Evolutionary conservation across 2,888 invertebrate species (phyloP).

Genomic region (Protodeltote pygarga): DNA sequence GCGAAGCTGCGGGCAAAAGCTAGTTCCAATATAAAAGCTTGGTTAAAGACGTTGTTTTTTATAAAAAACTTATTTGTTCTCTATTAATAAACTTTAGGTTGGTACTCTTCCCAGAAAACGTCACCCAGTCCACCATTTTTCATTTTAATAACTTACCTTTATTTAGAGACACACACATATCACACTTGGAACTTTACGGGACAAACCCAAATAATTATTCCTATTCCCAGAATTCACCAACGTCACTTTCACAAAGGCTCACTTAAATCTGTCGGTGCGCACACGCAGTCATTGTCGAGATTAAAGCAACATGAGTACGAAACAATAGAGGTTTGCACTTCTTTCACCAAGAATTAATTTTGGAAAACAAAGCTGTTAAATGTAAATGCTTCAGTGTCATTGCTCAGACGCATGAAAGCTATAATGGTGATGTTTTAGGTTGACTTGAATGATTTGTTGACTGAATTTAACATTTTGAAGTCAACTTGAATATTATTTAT

Average conservation of each 20-base stretch:
- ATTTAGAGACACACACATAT: not conserved
- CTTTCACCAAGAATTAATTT: slow-evolving; percentile 13
- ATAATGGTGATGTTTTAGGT: not conserved
- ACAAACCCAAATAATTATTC: not conserved
- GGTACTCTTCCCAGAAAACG: no score
- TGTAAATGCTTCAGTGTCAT: not conserved
- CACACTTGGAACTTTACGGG: no score
- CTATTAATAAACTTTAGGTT: no score
- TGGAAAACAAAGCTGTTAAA: slow-evolving; percentile 28
- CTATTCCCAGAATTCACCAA: slow-evolving; percentile 19
- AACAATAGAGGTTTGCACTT: slow-evolving; percentile 17
- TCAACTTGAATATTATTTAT: no score
- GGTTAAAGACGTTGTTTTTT: no score
- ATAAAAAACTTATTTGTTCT: no score
- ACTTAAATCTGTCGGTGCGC: slow-evolving; percentile 34
- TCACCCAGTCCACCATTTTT: no score
- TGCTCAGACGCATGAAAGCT: not conserved
- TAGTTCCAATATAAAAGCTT: no score
- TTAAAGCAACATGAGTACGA: slow-evolving; percentile 9
- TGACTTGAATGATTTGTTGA: not conserved
- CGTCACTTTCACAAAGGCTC: slow-evolving; percentile 23
- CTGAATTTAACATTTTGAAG: no score
- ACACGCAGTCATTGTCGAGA: slow-evolving; percentile 6
- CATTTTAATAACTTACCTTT: not conserved
- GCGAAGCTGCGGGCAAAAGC: no score